A percentile compares a stretch with the other conserved stretches of the same genome.
Evolutionary conservation across 2,888 invertebrate species (phyloP).

Genomic region (Merodon equestris): DNA sequence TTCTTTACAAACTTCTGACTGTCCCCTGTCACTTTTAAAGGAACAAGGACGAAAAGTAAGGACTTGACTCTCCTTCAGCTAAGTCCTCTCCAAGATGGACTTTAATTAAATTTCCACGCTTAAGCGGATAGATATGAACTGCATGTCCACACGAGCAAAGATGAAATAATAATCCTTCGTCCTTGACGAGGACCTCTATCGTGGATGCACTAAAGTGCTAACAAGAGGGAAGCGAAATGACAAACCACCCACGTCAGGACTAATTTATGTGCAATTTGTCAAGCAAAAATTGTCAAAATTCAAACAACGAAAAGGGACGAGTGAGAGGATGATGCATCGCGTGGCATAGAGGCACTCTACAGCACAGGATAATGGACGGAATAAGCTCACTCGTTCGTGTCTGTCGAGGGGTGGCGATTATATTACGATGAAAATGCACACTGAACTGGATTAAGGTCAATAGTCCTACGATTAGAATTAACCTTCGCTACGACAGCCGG

Average conservation of each 20-base stretch:
- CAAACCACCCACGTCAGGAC: slow-evolving; percentile 27
- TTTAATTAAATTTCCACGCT: slow-evolving; percentile 63
- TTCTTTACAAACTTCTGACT: neutral
- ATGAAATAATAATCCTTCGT: slow-evolving; percentile 15
- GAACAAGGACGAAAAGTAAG: no score
- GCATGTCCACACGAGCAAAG: slow-evolving; percentile 26
- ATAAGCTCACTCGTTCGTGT: neutral
- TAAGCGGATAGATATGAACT: slow-evolving; percentile 29
- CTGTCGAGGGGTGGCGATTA: no score
- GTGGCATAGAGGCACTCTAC: no score
- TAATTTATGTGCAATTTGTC: slow-evolving; percentile 52
- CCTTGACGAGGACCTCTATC: slow-evolving; percentile 7
- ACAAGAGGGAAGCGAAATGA: no score
- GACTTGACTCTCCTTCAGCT: neutral
- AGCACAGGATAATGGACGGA: neutral
- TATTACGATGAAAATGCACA: no score
- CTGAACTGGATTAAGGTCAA: slow-evolving; percentile 49
- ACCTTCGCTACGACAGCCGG: slow-evolving; percentile 31
- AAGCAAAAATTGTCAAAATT: neutral
- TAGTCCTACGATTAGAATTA: slow-evolving; percentile 57
- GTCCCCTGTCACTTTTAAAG: no score
- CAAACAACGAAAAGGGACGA: no score
- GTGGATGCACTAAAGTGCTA: no score
- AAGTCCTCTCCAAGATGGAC: slow-evolving; percentile 31
- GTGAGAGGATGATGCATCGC: no score